Conservation (phyloP, 2,113 vertebrate genomes). For the Myotis davidii region DNA sequence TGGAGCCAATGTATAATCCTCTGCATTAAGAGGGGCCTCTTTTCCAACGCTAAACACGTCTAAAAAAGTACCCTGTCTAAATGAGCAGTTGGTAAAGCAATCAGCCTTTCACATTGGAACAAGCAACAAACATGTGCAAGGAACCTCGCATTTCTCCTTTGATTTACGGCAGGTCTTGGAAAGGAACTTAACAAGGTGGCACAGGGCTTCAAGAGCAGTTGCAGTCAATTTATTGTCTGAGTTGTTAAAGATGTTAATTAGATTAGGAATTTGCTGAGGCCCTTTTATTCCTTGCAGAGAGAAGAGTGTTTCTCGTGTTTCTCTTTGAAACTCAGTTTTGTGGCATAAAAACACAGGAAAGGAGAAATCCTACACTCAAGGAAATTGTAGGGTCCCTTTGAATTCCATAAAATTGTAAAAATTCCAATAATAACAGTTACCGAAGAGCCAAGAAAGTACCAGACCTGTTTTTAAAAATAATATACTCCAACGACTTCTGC, state of each 20-base stretch:
- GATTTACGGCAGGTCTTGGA: conserved; percentile 82
- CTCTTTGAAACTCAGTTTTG: conserved; percentile 82
- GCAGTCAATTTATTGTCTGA: conserved; percentile 81
- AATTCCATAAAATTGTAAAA: conserved; percentile 83
- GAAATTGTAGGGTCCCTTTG: conserved; percentile 77
- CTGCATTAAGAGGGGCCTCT: conserved; percentile 57
- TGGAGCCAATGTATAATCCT: conserved; percentile 66
- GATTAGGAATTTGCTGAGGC: conserved; percentile 83
- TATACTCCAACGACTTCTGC: conserved; percentile 63
- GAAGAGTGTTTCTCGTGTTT: conserved; percentile 70
- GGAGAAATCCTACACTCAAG: conserved; percentile 76
- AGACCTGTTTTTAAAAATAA: conserved; percentile 74
- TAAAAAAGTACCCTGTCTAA: conserved; percentile 74
- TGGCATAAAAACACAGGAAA: conserved; percentile 82
- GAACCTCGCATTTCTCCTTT: conserved; percentile 80
- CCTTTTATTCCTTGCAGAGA: conserved; percentile 72
- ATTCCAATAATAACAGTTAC: conserved; percentile 79
- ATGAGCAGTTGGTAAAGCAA: conserved; percentile 88
- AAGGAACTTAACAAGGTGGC: conserved; percentile 82
- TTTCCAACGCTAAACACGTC: conserved; percentile 71
- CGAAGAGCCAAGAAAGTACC: conserved; percentile 73
- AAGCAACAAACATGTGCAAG: conserved; percentile 76
- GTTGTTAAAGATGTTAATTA: conserved; percentile 85
- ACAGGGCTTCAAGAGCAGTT: conserved; percentile 74
- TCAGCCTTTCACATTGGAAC: conserved; percentile 78